Base-by-base conservation (phyloP, 2,113 vertebrate genomes). In the Gopherus evgoodei region DNA sequence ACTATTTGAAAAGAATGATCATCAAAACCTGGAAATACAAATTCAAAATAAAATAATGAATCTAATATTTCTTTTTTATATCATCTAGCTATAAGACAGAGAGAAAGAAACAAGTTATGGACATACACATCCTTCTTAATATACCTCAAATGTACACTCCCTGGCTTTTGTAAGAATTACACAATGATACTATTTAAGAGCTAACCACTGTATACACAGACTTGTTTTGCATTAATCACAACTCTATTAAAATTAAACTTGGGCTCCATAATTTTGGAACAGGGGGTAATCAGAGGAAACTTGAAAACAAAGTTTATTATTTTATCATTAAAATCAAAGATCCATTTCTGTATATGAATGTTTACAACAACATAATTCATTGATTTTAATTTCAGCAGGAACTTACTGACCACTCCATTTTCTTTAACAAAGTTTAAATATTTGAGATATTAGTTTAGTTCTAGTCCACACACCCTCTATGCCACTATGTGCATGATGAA, bases 181-280 rank as follows among this genome's bases (percentile, higher is more conserved):
- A 76, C 12, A 44, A 78, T 27, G 11, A 78, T 27, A 76, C 5
- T 11, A 44, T 3, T 83, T 87, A 85, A 84, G 29, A 92, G n/a
- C 38, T 57, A 84, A 31, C 11, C 1, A 1, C 14, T 29, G 27
- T 89, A 76, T 93, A 97, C 89, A 42, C 19, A 78, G 89, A 91
- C 35, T 24, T 83, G 31, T 42, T 78, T 17, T 38, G 19, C 38
- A 78, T 47, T 78, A 47, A n/a, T 75, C 93, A 92, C 80, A 82
- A 85, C 93, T 62, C 62, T 72, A 87, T 94, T 88, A 92, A 69
- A 94, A 93, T 93, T 95, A 96, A 92, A 83, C 29, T 12, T 88
- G 0, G 0, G 88, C 16, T 94, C 90, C 65, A 35, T 85, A 94
- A 91, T 50, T 95, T 65, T 22, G 2, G n/a, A 92, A 11, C 47